Conservation (phyloP, 37 sponge, comb jelly and placozoan genomes). For the Tethya wilhelma region DNA sequence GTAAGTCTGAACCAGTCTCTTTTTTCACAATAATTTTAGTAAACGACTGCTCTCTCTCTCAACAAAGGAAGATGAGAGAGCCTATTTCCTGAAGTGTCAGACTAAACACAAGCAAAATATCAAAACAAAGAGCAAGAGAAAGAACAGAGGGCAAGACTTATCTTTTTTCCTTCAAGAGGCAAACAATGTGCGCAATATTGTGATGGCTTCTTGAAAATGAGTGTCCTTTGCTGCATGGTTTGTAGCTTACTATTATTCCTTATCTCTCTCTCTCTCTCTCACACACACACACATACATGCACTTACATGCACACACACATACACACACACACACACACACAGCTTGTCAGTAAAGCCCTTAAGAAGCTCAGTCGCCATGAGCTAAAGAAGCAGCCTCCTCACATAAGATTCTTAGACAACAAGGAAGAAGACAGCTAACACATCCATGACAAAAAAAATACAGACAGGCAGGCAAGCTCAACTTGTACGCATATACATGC, state of each 20-base stretch:
- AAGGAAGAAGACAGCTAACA: constrained; percentile 4
- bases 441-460: neutral
- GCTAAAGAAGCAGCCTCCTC: neutral
- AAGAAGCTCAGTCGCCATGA: neutral
- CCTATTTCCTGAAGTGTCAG: constrained; percentile 60
- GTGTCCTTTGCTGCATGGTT: no score
- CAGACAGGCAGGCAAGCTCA: neutral
- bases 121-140: constrained; percentile 20
- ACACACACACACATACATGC: no score
- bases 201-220: no score
- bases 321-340: neutral
- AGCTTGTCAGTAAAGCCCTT: constrained; percentile 31
- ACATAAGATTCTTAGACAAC: constrained; percentile 44
- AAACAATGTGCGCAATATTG: no score
- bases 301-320: no score
- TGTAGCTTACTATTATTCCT: neutral
- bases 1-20: neutral
- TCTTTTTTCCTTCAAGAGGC: no score
- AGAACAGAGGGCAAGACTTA: constrained; percentile 50
- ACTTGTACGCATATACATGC: no score
- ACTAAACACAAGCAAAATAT: constrained; percentile 31
- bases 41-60: neutral
- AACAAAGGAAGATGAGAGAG: constrained; percentile 62
- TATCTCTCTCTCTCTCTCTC: no score
- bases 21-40: neutral